These are phyloP conservation scores for Aethes cnicana DNA, from an alignment of 2,888 invertebrate species.

Conservation along the genomic window DNA sequence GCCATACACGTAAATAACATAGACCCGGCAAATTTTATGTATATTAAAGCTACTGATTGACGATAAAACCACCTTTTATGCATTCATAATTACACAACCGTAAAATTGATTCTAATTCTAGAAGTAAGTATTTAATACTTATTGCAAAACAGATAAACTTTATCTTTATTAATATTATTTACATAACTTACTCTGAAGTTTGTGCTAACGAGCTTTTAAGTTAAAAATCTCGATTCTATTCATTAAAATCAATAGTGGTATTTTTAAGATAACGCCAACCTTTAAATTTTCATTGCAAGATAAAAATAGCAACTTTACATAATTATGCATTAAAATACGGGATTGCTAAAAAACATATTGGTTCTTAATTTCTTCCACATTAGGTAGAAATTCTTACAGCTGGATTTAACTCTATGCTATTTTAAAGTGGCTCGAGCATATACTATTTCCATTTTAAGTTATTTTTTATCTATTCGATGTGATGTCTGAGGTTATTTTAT, in stretches of 20 bases:
- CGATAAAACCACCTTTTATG: too few relatives aligned
- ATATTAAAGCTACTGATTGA: too few relatives aligned
- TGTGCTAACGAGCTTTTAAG: too few relatives aligned
- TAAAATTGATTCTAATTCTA: too few relatives aligned
- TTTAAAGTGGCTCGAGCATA: constrained; percentile 6
- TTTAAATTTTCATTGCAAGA: constrained; percentile 24
- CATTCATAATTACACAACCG: too few relatives aligned
- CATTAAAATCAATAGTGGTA: constrained; percentile 25
- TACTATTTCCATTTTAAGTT: constrained; percentile 19
- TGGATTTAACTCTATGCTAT: background rate
- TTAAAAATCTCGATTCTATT: constrained; percentile 3
- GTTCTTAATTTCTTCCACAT: background rate
- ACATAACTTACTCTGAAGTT: too few relatives aligned
- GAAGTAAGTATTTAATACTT: too few relatives aligned
- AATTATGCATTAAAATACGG: constrained; percentile 2
- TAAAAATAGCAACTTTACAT: constrained; percentile 22
- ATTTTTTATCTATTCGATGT: constrained; percentile 17
- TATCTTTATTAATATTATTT: too few relatives aligned
- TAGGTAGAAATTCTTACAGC: background rate
- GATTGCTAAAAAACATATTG: background rate
- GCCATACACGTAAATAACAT: too few relatives aligned
- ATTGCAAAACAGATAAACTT: too few relatives aligned
- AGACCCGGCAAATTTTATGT: too few relatives aligned
- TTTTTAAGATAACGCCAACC: constrained; percentile 25
- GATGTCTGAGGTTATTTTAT: too few relatives aligned